Evolutionary conservation across 2,888 invertebrate species (phyloP), one percentile per base, ranked within the genome.

Genomic region (Onthophagus sagittarius): DNA sequence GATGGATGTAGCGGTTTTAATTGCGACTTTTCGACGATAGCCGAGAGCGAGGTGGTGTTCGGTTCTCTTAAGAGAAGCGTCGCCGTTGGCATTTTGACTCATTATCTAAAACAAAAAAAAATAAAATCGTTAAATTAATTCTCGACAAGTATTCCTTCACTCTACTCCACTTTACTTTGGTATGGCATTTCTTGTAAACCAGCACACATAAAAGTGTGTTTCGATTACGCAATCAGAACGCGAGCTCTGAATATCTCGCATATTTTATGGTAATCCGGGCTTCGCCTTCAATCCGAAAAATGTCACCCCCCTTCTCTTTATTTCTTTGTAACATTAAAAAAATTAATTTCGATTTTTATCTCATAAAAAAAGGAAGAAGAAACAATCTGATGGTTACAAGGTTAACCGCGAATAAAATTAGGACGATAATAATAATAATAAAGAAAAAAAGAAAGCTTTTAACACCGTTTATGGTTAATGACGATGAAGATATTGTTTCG

Each of bases 81-180:
- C 74, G 82, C 81, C 72, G 80, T 77, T 73, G 84, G 81, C 85
- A 85, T 85, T 79, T 79, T 82, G 23, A 23, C 3, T 23, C 84
- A 84, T 84, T 82, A 82, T 85, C 85, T 85, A 83, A 39, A 84
- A 85, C 76, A 78, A 81, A 77, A 75, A 72, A 76, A 33, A 74
- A 13, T 5, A 69, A 63, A 63, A n/a, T 9, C 7, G 6, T 53
- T 53, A 53, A 53, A 53, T 9, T 53, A 4, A 53, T 9, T 53
- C 6, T 2, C 2, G 5, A 7, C 7, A 53, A 53, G 39, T 53
- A 23, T 23, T 23, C 23, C 39, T 1, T 53, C 5, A 7, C 7
- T 53, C 39, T 53, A 53, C 9, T 9, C 11, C 11, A 53, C n/a
- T n/a, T n/a, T n/a, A n/a, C n/a, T n/a, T n/a, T n/a, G n/a, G n/a